Percentiles rank a stretch among this genome's conserved stretches.
Evolutionary conservation across 2,888 invertebrate species (phyloP).

Genomic region (Ochlodes sylvanus): DNA sequence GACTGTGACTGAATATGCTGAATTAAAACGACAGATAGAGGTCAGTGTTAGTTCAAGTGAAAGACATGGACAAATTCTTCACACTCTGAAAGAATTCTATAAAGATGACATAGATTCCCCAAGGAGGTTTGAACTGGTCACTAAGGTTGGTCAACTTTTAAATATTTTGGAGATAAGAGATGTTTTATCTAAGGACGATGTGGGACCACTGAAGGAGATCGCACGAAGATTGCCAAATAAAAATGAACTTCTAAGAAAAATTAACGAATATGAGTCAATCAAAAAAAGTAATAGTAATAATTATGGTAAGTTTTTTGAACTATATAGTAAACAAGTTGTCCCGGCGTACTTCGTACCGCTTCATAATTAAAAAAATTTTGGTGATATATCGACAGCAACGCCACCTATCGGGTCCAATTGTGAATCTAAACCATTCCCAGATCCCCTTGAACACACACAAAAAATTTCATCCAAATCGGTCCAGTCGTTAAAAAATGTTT

Average conservation of each 20-base stretch:
- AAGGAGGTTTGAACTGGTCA: conserved; percentile 68
- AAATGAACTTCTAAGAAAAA: conserved; percentile 53
- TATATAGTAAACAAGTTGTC: no score
- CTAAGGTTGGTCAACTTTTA: conserved; percentile 62
- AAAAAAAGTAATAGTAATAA: conserved; percentile 53
- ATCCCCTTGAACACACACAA: no score
- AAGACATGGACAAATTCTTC: conserved; percentile 57
- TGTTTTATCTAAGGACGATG: conserved; percentile 66
- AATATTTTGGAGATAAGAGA: conserved; percentile 69
- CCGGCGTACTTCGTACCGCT: no score
- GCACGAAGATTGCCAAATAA: conserved; percentile 56
- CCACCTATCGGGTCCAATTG: no score
- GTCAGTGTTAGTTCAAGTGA: conserved; percentile 58
- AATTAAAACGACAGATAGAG: conserved; percentile 61
- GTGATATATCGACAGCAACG: no score
- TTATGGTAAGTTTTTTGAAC: conserved; percentile 56
- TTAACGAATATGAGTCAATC: conserved; percentile 60
- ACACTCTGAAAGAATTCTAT: conserved; percentile 64
- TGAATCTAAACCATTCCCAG: no score
- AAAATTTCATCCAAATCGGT: no score
- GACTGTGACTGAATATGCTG: conserved; percentile 65
- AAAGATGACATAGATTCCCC: conserved; percentile 69
- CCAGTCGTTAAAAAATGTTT: no score
- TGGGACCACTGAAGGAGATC: conserved; percentile 65
- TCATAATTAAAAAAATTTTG: no score